These are phyloP conservation scores for Stictocephala bisonia DNA, from an alignment of 2,888 invertebrate genomes.

Conservation along the genomic window DNA sequence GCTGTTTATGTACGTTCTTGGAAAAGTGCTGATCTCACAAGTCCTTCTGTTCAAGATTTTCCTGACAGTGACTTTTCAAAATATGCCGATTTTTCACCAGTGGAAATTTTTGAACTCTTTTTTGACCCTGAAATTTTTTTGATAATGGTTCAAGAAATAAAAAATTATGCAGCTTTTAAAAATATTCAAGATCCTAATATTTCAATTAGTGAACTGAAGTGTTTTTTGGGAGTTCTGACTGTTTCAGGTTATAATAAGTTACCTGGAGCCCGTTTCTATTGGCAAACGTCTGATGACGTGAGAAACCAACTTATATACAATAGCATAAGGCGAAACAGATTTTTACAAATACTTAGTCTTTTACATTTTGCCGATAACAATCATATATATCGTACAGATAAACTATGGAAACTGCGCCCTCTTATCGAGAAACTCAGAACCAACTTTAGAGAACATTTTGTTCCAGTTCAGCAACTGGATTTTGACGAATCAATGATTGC, in stretches of 20 bases:
- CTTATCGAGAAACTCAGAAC: background rate
- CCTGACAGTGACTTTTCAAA: conserved; percentile 37
- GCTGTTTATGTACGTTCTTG: conserved; percentile 8
- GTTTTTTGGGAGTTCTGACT: conserved; percentile 53
- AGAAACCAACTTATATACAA: conserved; percentile 40
- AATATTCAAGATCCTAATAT: conserved; percentile 39
- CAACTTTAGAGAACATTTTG: conserved; percentile 19
- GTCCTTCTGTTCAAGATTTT: conserved; percentile 18
- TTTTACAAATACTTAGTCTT: conserved; percentile 47
- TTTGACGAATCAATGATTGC: conserved; percentile 9
- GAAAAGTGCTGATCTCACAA: conserved; percentile 27
- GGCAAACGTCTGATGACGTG: conserved; percentile 48
- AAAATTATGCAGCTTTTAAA: conserved; percentile 41
- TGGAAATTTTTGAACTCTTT: conserved; percentile 41
- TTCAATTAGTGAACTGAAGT: conserved; percentile 40
- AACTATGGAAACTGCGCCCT: conserved; percentile 59
- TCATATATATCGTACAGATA: conserved; percentile 53
- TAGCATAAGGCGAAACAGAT: conserved; percentile 48
- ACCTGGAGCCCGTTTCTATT: conserved; percentile 50
- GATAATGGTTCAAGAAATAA: conserved; percentile 23
- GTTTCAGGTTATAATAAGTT: conserved; percentile 53
- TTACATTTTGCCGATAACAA: conserved; percentile 52
- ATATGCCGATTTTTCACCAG: conserved; percentile 38
- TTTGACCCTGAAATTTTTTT: conserved; percentile 34
- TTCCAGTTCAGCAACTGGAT: conserved; percentile 21